Conservation (phyloP, 1,140 invertebrate species). For the Palaemon carinicauda region DNA sequence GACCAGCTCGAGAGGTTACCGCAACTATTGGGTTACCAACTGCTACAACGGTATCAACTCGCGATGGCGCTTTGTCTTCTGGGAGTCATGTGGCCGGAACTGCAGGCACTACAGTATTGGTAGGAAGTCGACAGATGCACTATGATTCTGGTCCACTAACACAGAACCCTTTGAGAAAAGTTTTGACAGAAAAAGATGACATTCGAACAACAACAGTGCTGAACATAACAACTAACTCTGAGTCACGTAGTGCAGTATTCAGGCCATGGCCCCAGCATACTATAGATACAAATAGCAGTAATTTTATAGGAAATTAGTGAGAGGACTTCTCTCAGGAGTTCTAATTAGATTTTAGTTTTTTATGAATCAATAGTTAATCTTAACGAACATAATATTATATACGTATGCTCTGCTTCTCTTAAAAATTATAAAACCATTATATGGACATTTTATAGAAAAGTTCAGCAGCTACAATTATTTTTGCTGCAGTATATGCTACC, state of each 20-base stretch:
- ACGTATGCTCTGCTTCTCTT: too few species aligned
- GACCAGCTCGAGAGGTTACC: neutral
- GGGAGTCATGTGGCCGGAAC: slow-evolving; percentile 34
- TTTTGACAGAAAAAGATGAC: slow-evolving; percentile 28
- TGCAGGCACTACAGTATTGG: slow-evolving; percentile 31
- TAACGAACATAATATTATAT: neutral
- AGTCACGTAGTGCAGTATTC: neutral
- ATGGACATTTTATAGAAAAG: too few species aligned
- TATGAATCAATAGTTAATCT: neutral
- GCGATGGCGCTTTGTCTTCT: slow-evolving; percentile 29
- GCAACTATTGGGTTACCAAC: slow-evolving; percentile 11
- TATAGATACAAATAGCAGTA: slow-evolving; percentile 15
- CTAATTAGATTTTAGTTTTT: neutral
- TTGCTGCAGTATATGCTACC: too few species aligned
- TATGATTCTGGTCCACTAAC: slow-evolving; percentile 33
- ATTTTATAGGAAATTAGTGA: slow-evolving; percentile 61
- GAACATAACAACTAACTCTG: neutral
- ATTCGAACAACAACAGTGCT: slow-evolving; percentile 29
- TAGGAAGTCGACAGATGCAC: slow-evolving; percentile 29
- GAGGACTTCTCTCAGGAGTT: neutral
- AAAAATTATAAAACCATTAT: too few species aligned
- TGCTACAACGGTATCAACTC: slow-evolving; percentile 6
- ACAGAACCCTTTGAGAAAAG: slow-evolving; percentile 37
- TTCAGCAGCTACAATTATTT: too few species aligned
- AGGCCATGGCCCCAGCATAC: slow-evolving; percentile 13